Evolutionary conservation across 1,140 invertebrate genomes (phyloP).

Genomic region (Eriosoma lanigerum): DNA sequence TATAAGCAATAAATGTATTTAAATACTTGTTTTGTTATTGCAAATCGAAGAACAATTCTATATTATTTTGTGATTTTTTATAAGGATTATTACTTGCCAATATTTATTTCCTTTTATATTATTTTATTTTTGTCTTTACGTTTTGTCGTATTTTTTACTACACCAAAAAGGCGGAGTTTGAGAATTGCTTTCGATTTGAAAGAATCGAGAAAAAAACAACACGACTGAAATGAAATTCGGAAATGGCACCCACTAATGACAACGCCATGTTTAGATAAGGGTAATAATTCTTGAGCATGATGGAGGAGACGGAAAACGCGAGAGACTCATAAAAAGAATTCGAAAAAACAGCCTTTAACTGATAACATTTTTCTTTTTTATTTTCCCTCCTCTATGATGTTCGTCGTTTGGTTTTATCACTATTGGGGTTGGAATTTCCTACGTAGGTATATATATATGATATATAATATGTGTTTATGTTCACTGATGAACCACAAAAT

Average conservation of each 20-base stretch:
- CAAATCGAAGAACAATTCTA: not conserved
- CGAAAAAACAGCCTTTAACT: constrained; percentile 23
- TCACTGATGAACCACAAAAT: constrained; percentile 37
- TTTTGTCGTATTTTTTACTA: constrained; percentile 20
- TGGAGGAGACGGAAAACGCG: constrained; percentile 43
- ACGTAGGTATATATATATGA: not conserved
- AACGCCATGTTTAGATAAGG: constrained; percentile 49
- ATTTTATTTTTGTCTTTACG: not conserved
- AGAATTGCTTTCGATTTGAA: constrained; percentile 44
- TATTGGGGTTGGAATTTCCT: constrained; percentile 3
- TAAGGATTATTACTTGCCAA: not conserved
- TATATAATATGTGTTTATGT: not conserved
- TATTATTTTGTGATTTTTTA: no score
- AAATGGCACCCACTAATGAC: constrained; percentile 50
- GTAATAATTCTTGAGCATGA: constrained; percentile 51
- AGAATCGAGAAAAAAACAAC: constrained; percentile 43
- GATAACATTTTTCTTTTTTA: constrained; percentile 47
- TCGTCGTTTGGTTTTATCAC: constrained; percentile 47
- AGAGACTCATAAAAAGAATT: constrained; percentile 50
- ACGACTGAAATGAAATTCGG: constrained; percentile 43
- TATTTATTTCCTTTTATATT: not conserved
- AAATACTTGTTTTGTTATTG: constrained; percentile 10
- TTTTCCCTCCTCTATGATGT: constrained; percentile 26
- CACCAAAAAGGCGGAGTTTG: constrained; percentile 40
- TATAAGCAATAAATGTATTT: no score